These are phyloP conservation scores for Ferrisia virgata DNA, from an alignment of 2,888 invertebrate genomes.

Conservation along the genomic window DNA sequence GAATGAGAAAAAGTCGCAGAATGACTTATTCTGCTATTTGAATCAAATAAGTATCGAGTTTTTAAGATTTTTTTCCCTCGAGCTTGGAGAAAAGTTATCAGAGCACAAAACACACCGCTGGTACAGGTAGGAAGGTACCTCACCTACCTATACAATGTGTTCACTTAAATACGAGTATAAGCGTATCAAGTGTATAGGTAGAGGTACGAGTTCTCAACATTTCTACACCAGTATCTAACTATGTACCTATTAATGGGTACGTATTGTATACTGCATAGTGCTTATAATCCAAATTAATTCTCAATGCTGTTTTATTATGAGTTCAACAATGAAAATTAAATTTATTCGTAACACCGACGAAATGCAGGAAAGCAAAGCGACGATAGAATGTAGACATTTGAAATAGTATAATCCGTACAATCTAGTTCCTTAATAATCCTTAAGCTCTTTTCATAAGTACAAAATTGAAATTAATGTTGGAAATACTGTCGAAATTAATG, in stretches of 20 bases:
- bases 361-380: too few relatives aligned
- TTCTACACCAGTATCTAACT: not conserved
- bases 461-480: slow-evolving; percentile 14
- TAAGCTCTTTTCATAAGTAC: slow-evolving; percentile 21
- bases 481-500: slow-evolving; percentile 9
- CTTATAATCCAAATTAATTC: not conserved
- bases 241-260: too few relatives aligned
- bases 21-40: not conserved
- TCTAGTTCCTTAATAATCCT: slow-evolving; percentile 8
- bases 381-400: not conserved
- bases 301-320: not conserved
- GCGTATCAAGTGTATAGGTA: too few relatives aligned
- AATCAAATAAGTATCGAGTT: too few relatives aligned
- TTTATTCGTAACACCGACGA: not conserved
- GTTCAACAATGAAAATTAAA: slow-evolving; percentile 23
- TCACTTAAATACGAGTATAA: not conserved
- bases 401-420: slow-evolving; percentile 10
- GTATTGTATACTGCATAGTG: not conserved
- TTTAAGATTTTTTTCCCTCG: not conserved
- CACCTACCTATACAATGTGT: not conserved
- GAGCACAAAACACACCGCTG: not conserved
- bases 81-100: not conserved
- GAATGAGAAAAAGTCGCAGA: not conserved
- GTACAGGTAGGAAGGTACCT: not conserved
- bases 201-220: not conserved